Evolutionary conservation across 2,113 vertebrate genomes (phyloP).

Genomic region (Megaleporinus macrocephalus): DNA sequence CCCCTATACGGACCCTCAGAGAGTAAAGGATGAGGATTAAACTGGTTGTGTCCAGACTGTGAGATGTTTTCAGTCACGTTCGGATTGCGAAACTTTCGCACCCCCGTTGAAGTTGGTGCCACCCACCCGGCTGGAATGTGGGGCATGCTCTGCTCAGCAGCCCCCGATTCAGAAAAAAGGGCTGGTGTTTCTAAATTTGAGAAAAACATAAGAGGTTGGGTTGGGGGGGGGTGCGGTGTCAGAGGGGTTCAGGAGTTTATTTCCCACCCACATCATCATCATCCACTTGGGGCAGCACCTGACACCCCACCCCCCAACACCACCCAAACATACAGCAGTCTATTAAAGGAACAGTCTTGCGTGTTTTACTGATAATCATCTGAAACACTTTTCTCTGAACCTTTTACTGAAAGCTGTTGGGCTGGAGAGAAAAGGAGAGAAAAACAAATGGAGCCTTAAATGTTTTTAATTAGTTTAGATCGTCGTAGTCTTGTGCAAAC

Average conservation of each 20-base stretch:
- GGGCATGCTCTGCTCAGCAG: constrained; percentile 87
- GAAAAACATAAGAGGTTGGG: constrained; percentile 62
- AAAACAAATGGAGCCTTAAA: no score
- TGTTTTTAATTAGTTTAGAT: no score
- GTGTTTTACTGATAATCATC: no score
- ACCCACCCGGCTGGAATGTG: constrained; percentile 91
- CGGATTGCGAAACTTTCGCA: constrained; percentile 10
- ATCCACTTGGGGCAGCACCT: neutral
- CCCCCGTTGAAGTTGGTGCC: constrained; percentile 68
- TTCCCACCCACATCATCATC: constrained; percentile 48
- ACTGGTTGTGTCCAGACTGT: constrained; percentile 3
- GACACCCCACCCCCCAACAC: neutral
- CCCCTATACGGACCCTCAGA: no score
- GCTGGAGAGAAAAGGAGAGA: no score
- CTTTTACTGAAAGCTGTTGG: no score
- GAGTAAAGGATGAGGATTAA: neutral
- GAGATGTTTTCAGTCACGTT: constrained; percentile 43
- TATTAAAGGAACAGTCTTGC: no score
- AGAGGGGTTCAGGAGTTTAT: constrained; percentile 60
- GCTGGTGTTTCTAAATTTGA: constrained; percentile 63
- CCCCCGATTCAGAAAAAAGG: constrained; percentile 73
- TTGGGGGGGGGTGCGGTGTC: constrained; percentile 56
- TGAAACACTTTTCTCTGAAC: no score
- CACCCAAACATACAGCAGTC: no score
- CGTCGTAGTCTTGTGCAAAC: no score